Base-by-base conservation (phyloP, 2,888 invertebrate species). In the Epinotia demarniana region DNA sequence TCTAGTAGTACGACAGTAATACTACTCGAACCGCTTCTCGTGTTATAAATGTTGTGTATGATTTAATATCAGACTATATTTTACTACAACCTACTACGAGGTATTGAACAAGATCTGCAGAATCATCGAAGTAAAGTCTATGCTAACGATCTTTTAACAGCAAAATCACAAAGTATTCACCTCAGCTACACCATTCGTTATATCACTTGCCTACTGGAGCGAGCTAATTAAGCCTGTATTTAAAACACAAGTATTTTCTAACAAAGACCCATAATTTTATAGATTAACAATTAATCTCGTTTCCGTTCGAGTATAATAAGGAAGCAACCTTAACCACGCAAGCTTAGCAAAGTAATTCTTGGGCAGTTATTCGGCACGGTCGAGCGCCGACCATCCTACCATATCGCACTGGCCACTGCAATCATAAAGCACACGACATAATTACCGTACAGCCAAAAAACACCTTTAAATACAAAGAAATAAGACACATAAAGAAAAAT, bases 301-400 rank as follows among this genome's bases (percentile, higher is more conserved):
- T 87, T 89, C 88, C 85, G 83, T 80, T 79, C 83, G 81, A 84
- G 86, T 85, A 85, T 85, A 86, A 84, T 83, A 81, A 88, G 91
- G 91, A 92, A 92, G 90, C 86, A 82, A 80, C 80, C 79, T 81
- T 78, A 81, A 77, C 79, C 81, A 81, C 80, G 82, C 80, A 81
- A 79, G 79, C 77, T 82, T 74, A 76, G 75, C 73, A 61, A 68
- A 69, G 67, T 66, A 83, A 80, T 81, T 85, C 84, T 69, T 85
- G 85, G 85, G 85, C 87, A 88, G 86, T 88, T 87, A 90, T 87
- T 85, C 83, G 78, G 79, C 82, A 89, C 89, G 93, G 87, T 90
- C 84, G 86, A 90, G 88, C 82, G 88, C 85, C 78, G 82, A 82
- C 83, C 92, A 92, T 79, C 91, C 85, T 91, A 92, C 88, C 93